phyloP scores from a whole-genome alignment of 2,113 vertebrate genomes.

The Cyprinus carpio region DNA sequence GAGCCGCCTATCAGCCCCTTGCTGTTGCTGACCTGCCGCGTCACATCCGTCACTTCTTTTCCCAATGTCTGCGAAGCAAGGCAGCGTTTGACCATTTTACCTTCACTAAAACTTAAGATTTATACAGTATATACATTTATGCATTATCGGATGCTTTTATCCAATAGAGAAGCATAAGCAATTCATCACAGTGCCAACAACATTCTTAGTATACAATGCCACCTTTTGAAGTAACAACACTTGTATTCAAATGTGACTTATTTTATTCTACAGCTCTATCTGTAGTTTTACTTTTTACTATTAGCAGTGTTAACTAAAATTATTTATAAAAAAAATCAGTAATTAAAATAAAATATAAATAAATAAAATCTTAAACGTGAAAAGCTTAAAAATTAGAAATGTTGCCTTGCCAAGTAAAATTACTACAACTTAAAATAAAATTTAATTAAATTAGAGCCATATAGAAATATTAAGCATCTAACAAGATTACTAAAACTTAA shows the following conservation, averaged over 20 bases:
- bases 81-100: neutral
- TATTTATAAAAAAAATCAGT: no score
- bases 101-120: neutral
- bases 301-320: neutral
- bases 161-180: neutral
- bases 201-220: neutral
- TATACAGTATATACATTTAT: neutral
- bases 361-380: neutral
- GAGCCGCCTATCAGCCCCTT: slow-evolving; percentile 77
- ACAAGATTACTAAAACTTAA: neutral
- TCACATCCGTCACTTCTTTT: slow-evolving; percentile 87
- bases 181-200: neutral
- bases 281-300: neutral
- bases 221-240: no score
- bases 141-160: neutral
- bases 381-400: neutral
- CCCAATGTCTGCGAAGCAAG: slow-evolving; percentile 77
- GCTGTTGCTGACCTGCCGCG: slow-evolving; percentile 81
- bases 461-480: no score
- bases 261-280: no score
- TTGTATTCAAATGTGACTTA: no score
- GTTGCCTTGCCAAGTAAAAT: neutral
- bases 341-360: no score
- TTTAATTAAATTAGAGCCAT: neutral
- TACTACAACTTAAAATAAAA: neutral